Evolutionary conservation across 1,140 invertebrate genomes (phyloP), one percentile per base, ranked within the genome.

Genomic region (Bombus sylvicola): DNA sequence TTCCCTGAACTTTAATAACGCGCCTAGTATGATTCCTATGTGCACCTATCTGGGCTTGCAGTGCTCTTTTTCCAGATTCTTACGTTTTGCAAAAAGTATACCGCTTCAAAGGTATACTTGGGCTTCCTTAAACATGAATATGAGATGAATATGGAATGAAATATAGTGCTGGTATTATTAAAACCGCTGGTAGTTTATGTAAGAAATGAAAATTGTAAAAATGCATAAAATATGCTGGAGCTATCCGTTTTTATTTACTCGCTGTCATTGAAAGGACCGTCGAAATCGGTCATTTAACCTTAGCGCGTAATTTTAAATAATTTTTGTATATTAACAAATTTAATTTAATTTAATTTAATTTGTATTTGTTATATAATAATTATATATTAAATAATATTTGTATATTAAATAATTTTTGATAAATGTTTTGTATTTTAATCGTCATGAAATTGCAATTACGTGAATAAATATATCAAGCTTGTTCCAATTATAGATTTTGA

Each of bases 1-100:
- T 75, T 66, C 66, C 59, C 75, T 41, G 74, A 82, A 41, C 57
- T 78, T 78, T 78, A 78, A 78, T 78, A 78, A 78, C 53, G 75
- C 53, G 13, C 13, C 37, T 10, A 78, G 62, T 53, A 31, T 64
- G 57, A 18, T 34, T 75, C 34, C 5, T 66, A 2, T 22, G 15
- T 62, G 15, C 3, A 62, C 4, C 13, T 47, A 41, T n/a, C 37
- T 25, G 34, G 12, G 5, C 25, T 76, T 62, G 10, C 72, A 3
- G 6, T 37, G 2, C 39, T 43, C 81, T 64, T 22, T n/a, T 41
- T 41, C 57, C 34, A 37, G 57, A 77, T 77, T 62, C 37, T 77
- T 59, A n/a, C 37, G 41, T 39, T 41, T 41, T 5, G 28, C 12
- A 39, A n/a, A 71, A 71, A 25, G 22, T 5, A 37, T 39, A 25